These are phyloP conservation scores for Sphaerophoria rueppellii DNA, from an alignment of 2,888 invertebrate species.

Conservation along the genomic window DNA sequence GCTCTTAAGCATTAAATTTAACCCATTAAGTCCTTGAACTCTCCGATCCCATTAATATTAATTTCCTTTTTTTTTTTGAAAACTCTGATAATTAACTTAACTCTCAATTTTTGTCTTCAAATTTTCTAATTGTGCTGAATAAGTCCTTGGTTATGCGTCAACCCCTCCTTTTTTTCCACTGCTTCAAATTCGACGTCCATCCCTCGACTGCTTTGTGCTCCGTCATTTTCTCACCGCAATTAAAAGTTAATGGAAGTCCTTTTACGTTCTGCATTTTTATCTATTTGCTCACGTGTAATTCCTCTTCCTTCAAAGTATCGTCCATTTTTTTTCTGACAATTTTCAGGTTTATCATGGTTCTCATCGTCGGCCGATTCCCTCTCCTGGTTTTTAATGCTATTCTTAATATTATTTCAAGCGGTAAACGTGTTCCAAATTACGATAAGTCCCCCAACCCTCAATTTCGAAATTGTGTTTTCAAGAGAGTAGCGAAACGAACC, in stretches of 20 bases:
- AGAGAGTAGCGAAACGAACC: too few species aligned
- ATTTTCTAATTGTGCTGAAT: constrained; percentile 9
- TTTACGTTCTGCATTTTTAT: constrained; percentile 64
- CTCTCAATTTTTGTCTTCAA: constrained; percentile 6
- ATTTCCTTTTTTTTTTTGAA: constrained; percentile 61
- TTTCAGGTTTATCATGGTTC: constrained; percentile 54
- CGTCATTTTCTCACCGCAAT: constrained; percentile 67
- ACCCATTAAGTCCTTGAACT: background rate
- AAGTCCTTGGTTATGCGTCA: background rate
- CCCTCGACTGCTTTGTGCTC: background rate
- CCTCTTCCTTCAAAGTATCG: background rate
- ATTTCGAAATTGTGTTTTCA: background rate
- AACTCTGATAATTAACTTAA: constrained; percentile 52
- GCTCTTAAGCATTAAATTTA: background rate
- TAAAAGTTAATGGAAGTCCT: constrained; percentile 74
- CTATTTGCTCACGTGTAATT: constrained; percentile 58
- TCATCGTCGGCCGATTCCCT: constrained; percentile 20
- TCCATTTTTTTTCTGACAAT: constrained; percentile 14
- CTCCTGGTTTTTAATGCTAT: constrained; percentile 44
- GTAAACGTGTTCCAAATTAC: constrained; percentile 74
- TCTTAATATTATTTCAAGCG: constrained; percentile 74
- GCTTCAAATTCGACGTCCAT: background rate
- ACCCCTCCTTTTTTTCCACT: background rate
- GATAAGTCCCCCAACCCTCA: constrained; percentile 29
- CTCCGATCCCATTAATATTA: constrained; percentile 32